Percentiles rank a stretch among this genome's conserved stretches.
These are phyloP conservation scores for Ochropleura leucogaster DNA, from an alignment of 2,888 invertebrate genomes.

Conservation along the genomic window DNA sequence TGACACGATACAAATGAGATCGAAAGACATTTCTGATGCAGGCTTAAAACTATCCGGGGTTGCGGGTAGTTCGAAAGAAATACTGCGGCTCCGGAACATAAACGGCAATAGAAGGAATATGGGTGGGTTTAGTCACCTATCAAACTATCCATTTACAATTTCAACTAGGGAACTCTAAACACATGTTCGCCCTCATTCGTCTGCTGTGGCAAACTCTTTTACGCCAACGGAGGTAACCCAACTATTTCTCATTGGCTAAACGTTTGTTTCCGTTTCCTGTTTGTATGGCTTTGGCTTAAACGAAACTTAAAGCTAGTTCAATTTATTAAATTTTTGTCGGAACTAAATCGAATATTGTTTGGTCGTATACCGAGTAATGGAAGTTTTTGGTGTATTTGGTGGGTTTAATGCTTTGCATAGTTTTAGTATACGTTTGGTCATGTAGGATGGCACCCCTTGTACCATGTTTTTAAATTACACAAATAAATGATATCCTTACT, in stretches of 20 bases:
- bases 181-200: conserved; percentile 23
- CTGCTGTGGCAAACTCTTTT: conserved; percentile 44
- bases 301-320: conserved; percentile 53
- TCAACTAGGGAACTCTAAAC: conserved; percentile 36
- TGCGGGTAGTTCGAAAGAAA: no score
- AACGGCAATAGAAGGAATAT: no score
- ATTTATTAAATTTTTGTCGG: conserved; percentile 60
- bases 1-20: not conserved
- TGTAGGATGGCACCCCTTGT: not conserved
- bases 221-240: conserved; percentile 34
- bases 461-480: no score
- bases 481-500: no score
- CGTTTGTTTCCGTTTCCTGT: conserved; percentile 61
- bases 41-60: no score
- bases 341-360: conserved; percentile 49
- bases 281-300: conserved; percentile 58
- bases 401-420: not conserved
- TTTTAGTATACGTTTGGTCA: not conserved
- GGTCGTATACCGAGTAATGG: not conserved
- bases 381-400: conserved; percentile 12
- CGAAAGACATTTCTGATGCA: not conserved
- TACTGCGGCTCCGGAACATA: no score
- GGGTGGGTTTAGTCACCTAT: no score
- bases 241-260: conserved; percentile 62
- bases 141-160: not conserved